Evolutionary conservation across 92 coral and sea anemone genomes (phyloP).

Genomic region (Muricea muricata): DNA sequence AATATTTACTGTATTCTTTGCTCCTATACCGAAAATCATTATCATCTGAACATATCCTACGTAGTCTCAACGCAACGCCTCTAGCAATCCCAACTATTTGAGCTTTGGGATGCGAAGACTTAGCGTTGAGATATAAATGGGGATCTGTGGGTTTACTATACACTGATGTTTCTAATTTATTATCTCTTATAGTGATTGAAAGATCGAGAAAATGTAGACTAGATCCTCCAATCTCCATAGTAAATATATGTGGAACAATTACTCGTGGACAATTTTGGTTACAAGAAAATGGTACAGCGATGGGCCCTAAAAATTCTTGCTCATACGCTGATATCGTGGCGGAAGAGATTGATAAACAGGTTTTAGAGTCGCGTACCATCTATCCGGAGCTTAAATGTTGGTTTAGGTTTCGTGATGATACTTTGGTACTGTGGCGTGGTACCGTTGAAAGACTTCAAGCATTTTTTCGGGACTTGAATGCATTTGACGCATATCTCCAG

Average conservation of each 20-base stretch:
- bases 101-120: not conserved
- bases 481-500: not conserved
- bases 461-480: not conserved
- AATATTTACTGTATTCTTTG: not conserved
- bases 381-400: slow-evolving; percentile 5
- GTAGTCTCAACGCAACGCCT: too few relatives aligned
- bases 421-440: slow-evolving; percentile 6
- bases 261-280: slow-evolving; percentile 14
- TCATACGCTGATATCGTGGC: slow-evolving; percentile 34
- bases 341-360: slow-evolving; percentile 17
- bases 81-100: slow-evolving; percentile 6
- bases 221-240: slow-evolving; percentile 4
- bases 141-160: slow-evolving; percentile 18
- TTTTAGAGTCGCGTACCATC: not conserved
- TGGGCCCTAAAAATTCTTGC: slow-evolving; percentile 24
- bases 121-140: not conserved
- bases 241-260: too few relatives aligned
- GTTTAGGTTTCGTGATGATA: slow-evolving; percentile 24
- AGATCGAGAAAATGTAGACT: slow-evolving; percentile 10
- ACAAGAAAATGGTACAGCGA: slow-evolving; percentile 24
- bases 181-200: not conserved
- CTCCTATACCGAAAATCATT: not conserved
- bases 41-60: too few relatives aligned
- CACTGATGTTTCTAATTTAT: not conserved
- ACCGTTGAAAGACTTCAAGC: not conserved